Conservation (phyloP, 2,888 invertebrate species). For the Clanis bilineata region DNA sequence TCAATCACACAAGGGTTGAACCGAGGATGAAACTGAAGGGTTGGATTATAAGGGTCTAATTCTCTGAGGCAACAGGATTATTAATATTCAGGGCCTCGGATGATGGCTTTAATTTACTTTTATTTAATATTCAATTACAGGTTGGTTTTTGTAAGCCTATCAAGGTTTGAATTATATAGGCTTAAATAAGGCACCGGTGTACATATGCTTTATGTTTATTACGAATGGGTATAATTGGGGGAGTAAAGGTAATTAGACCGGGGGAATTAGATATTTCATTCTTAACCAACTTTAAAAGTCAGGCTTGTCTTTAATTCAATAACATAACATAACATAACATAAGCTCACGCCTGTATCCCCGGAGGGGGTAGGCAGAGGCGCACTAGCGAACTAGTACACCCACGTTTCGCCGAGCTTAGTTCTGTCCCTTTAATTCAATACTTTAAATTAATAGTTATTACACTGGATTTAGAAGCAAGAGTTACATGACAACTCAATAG, state of each 20-base stretch:
- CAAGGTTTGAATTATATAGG: slow-evolving; percentile 32
- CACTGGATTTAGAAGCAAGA: too few species aligned
- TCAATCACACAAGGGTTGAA: slow-evolving; percentile 70
- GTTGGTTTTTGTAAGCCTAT: slow-evolving; percentile 45
- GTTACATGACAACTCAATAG: too few species aligned
- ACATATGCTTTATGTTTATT: slow-evolving; percentile 8
- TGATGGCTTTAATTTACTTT: slow-evolving; percentile 65
- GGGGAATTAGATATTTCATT: slow-evolving; percentile 22
- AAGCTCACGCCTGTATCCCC: too few species aligned
- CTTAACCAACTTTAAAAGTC: too few species aligned
- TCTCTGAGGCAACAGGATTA: slow-evolving; percentile 65
- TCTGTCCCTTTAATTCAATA: too few species aligned
- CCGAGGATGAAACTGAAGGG: slow-evolving; percentile 70
- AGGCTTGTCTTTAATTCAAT: too few species aligned
- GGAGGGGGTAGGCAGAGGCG: too few species aligned
- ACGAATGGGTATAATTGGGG: slow-evolving; percentile 19
- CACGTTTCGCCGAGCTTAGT: too few species aligned
- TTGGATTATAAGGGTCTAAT: slow-evolving; percentile 78
- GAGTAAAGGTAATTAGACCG: slow-evolving; percentile 33
- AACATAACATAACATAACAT: too few species aligned
- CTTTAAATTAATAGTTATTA: too few species aligned
- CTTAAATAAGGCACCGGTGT: slow-evolving; percentile 20
- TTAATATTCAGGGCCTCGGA: slow-evolving; percentile 66
- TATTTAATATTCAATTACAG: slow-evolving; percentile 61
- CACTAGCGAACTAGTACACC: too few species aligned